phyloP scores from a whole-genome alignment of 1,140 invertebrate species.

The Cotesia glomerata region DNA sequence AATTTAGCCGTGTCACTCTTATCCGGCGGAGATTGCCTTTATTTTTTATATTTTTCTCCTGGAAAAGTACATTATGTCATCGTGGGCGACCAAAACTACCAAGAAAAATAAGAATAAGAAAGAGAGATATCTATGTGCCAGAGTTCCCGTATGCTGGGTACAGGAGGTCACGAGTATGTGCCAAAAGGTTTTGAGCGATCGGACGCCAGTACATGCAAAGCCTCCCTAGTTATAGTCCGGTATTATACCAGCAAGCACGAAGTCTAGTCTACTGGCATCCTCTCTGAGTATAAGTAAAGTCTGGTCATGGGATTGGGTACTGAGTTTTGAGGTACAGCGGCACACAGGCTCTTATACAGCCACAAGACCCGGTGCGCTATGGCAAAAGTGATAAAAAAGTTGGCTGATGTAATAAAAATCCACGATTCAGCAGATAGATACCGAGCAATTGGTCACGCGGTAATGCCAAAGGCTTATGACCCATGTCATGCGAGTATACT shows the following conservation, averaged over 20 bases:
- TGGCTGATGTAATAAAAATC: constrained; percentile 24
- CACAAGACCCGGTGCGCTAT: constrained; percentile 6
- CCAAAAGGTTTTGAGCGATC: constrained; percentile 27
- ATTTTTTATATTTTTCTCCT: too few relatives aligned
- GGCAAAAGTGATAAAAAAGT: constrained; percentile 13
- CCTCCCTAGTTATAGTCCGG: neutral
- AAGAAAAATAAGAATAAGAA: neutral
- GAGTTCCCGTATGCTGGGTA: neutral
- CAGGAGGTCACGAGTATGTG: constrained; percentile 19
- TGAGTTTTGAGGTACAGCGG: too few relatives aligned
- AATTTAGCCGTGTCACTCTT: too few relatives aligned
- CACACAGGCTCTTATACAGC: neutral
- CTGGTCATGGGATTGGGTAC: neutral
- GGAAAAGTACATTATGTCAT: too few relatives aligned
- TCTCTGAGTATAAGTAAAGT: too few relatives aligned
- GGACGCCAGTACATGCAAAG: neutral
- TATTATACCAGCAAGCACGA: too few relatives aligned
- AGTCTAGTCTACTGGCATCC: too few relatives aligned
- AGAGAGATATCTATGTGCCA: neutral
- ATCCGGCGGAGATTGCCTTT: too few relatives aligned
- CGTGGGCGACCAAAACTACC: neutral
- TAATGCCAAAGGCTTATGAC: neutral
- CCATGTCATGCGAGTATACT: too few relatives aligned
- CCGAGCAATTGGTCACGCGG: constrained; percentile 6
- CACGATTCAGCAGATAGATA: constrained; percentile 20